Evolutionary conservation across 2,113 vertebrate genomes (phyloP).

Genomic region (Mus pahari): DNA sequence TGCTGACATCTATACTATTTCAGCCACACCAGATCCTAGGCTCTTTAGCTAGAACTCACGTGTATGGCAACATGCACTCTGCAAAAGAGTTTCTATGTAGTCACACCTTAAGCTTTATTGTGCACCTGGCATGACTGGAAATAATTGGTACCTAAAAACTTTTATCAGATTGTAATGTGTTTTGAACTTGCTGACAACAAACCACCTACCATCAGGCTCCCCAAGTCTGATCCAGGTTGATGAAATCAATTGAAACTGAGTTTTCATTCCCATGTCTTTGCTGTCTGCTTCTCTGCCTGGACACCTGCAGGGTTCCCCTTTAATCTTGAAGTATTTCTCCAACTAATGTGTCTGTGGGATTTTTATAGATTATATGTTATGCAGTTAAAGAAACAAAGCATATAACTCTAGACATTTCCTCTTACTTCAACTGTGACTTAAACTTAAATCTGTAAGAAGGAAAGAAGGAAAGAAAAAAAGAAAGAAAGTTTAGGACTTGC

Average conservation of each 20-base stretch:
- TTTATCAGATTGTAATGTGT: background rate
- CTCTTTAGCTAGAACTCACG: background rate
- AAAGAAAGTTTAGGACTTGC: background rate
- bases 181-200: background rate
- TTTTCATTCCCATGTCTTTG: background rate
- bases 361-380: background rate
- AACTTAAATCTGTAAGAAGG: background rate
- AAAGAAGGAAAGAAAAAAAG: background rate
- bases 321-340: background rate
- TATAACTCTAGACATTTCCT: background rate
- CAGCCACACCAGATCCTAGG: no score
- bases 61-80: background rate
- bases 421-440: background rate
- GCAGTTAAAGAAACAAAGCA: background rate
- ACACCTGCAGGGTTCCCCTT: background rate
- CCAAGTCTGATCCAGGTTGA: background rate
- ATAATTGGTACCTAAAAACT: background rate
- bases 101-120: background rate
- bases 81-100: background rate
- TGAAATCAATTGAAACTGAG: background rate
- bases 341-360: background rate
- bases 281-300: background rate
- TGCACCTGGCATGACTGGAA: background rate
- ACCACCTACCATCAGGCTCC: background rate
- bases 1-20: background rate